phyloP scores from a whole-genome alignment of 2,797 vertebrate genomes.

The Manis javanica region DNA sequence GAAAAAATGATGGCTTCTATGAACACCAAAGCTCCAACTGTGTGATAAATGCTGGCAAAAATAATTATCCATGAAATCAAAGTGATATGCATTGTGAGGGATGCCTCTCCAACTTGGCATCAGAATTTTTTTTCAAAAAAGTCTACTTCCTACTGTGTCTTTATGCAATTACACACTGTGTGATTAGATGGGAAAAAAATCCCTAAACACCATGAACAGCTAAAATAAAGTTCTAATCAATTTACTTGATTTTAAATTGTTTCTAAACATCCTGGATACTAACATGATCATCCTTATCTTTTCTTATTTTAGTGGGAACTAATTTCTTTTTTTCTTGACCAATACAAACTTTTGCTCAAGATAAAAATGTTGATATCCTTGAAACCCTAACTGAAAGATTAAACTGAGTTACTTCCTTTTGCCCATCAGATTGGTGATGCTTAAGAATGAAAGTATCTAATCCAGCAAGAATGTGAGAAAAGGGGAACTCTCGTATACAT shows the following conservation, averaged over 20 bases:
- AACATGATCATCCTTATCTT: slow-evolving; percentile 33
- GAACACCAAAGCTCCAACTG: slow-evolving; percentile 29
- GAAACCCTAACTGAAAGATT: neutral
- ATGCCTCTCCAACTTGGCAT: slow-evolving; percentile 44
- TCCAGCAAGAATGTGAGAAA: neutral
- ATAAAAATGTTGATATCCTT: slow-evolving; percentile 37
- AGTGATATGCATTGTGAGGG: neutral
- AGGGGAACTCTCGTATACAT: neutral
- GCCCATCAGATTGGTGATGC: neutral
- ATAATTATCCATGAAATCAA: slow-evolving; percentile 44
- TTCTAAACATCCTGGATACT: slow-evolving; percentile 33
- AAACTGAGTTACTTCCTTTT: slow-evolving; percentile 30
- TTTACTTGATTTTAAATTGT: slow-evolving; percentile 64
- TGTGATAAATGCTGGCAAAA: slow-evolving; percentile 56
- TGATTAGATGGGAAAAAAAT: neutral
- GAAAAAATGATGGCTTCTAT: neutral
- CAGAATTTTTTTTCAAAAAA: neutral
- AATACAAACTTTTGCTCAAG: slow-evolving; percentile 39
- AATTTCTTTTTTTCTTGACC: slow-evolving; percentile 36
- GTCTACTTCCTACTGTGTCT: slow-evolving; percentile 45
- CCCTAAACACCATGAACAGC: slow-evolving; percentile 30
- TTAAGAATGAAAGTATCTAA: neutral
- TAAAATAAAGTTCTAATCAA: slow-evolving; percentile 66
- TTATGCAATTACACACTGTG: slow-evolving; percentile 63
- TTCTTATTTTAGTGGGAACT: slow-evolving; percentile 39